Evolutionary conservation across 2,113 vertebrate species (phyloP).

Genomic region (Leucosticte australis): DNA sequence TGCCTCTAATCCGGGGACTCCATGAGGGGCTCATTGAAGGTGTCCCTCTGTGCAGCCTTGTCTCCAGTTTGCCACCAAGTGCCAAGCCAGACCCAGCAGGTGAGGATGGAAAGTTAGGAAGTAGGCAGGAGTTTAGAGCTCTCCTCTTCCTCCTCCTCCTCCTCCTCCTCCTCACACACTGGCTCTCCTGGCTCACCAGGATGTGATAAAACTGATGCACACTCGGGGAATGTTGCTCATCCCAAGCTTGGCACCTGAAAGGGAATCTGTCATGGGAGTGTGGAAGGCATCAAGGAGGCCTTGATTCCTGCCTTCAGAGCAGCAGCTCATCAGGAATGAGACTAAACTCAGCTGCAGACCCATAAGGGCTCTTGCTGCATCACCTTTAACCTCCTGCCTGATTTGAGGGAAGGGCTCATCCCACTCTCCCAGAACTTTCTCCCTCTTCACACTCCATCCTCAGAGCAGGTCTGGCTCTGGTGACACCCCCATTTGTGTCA

Average conservation of each 20-base stretch:
- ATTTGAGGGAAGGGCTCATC: background rate
- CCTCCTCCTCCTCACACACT: background rate
- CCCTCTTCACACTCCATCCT: no score
- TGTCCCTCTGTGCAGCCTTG: background rate
- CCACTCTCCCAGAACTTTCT: background rate
- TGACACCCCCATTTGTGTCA: background rate
- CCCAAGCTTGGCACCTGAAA: background rate
- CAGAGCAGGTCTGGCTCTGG: rapidly evolving
- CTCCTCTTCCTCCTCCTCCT: background rate
- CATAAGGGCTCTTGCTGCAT: background rate
- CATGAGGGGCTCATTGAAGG: rapidly evolving
- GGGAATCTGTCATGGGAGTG: background rate
- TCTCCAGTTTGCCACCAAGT: rapidly evolving
- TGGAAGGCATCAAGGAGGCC: background rate
- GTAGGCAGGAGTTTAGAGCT: background rate
- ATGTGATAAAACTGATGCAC: background rate
- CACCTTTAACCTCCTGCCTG: background rate
- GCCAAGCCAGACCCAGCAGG: background rate
- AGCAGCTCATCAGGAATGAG: background rate
- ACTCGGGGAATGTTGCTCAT: background rate
- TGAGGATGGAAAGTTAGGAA: background rate
- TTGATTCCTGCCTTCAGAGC: background rate
- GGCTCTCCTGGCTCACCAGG: background rate
- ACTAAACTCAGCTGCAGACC: background rate
- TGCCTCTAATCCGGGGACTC: background rate